Evolutionary conservation across 1,140 invertebrate genomes (phyloP).

Genomic region (Elysia chlorotica): DNA sequence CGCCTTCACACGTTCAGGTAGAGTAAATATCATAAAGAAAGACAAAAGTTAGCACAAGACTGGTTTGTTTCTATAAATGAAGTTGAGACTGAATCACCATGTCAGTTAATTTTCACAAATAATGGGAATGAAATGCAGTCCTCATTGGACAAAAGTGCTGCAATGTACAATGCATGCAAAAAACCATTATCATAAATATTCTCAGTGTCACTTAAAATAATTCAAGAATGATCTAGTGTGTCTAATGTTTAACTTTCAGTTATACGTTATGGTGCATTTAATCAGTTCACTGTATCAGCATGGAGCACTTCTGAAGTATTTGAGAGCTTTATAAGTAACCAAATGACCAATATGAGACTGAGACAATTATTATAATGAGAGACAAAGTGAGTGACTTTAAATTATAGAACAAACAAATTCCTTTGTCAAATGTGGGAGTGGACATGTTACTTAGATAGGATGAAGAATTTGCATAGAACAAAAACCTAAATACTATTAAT

Average conservation of each 20-base stretch:
- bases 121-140: background rate
- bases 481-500: background rate
- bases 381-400: background rate
- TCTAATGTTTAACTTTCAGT: too few species aligned
- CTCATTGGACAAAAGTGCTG: too few species aligned
- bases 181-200: too few species aligned
- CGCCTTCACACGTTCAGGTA: conserved; percentile 7
- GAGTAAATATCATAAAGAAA: background rate
- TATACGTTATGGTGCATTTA: too few species aligned
- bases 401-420: background rate
- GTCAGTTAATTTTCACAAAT: background rate
- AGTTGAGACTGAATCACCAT: background rate
- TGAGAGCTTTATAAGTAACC: background rate
- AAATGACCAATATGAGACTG: too few species aligned
- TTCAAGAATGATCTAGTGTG: too few species aligned
- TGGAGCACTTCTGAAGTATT: background rate
- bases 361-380: background rate
- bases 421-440: background rate
- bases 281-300: background rate
- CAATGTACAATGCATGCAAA: too few species aligned
- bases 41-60: background rate
- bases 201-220: too few species aligned
- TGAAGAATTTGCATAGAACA: background rate
- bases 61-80: background rate
- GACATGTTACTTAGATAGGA: background rate